Percentiles rank a stretch among this genome's conserved stretches.
Evolutionary conservation across 2,113 vertebrate species (phyloP).

Genomic region (Furnarius figulus): DNA sequence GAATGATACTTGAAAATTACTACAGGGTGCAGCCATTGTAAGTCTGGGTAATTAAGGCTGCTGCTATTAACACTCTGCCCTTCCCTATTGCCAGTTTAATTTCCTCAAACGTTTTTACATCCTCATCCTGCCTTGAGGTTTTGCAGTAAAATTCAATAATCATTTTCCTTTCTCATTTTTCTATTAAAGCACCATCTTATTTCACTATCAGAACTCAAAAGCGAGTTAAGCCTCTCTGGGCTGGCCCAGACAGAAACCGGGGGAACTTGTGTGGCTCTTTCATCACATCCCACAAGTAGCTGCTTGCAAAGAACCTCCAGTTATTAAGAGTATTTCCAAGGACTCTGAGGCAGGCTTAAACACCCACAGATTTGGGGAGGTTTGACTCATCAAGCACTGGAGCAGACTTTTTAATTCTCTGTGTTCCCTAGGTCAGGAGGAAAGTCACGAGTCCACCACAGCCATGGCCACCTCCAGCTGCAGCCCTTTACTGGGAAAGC

Average conservation of each 20-base stretch:
- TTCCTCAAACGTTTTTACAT: conserved; percentile 55
- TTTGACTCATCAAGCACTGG: not conserved
- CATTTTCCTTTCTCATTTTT: conserved; percentile 54
- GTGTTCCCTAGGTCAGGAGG: not conserved
- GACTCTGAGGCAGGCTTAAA: not conserved
- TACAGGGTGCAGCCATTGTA: conserved; percentile 27
- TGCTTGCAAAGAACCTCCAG: not conserved
- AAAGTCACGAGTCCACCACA: not conserved
- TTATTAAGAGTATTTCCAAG: not conserved
- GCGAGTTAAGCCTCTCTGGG: accelerated
- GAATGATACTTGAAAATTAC: conserved; percentile 59
- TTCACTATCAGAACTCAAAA: not conserved
- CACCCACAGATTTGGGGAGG: not conserved
- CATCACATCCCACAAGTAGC: not conserved
- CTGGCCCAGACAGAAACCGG: not conserved
- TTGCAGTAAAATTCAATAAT: conserved; percentile 64
- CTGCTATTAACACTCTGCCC: conserved; percentile 58
- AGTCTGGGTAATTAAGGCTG: conserved; percentile 65
- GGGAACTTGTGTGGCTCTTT: not conserved
- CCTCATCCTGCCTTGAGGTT: conserved; percentile 44
- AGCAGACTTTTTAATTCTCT: not conserved
- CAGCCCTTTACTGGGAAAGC: not conserved
- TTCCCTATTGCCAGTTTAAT: conserved; percentile 63
- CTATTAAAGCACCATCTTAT: conserved; percentile 17
- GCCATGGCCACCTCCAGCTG: not conserved